These are phyloP conservation scores for Diadromus collaris DNA, from an alignment of 2,888 invertebrate genomes.

Conservation along the genomic window DNA sequence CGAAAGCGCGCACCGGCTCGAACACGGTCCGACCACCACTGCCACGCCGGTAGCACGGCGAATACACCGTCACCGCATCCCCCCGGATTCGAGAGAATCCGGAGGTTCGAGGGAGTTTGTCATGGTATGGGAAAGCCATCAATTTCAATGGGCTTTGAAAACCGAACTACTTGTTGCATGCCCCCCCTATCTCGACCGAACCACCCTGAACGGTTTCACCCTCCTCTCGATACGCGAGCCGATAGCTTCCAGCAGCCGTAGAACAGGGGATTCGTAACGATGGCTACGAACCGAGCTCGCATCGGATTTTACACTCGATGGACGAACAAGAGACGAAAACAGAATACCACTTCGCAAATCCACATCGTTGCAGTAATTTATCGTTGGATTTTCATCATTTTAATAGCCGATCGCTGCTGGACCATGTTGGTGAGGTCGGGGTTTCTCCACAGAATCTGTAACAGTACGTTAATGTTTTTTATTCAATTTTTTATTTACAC, in stretches of 20 bases:
- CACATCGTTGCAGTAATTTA: not conserved
- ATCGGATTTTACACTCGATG: not conserved
- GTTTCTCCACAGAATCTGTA: not conserved
- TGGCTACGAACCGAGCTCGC: slow-evolving; percentile 73
- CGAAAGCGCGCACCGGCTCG: slow-evolving; percentile 61
- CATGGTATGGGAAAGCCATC: slow-evolving; percentile 80
- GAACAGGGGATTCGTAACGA: slow-evolving; percentile 68
- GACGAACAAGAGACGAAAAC: slow-evolving; percentile 22
- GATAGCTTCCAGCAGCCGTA: slow-evolving; percentile 77
- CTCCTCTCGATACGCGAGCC: slow-evolving; percentile 80
- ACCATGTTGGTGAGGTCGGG: not conserved
- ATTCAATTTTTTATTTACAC: not conserved
- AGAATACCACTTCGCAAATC: not conserved
- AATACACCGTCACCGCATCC: slow-evolving; percentile 49
- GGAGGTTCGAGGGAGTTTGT: slow-evolving; percentile 69
- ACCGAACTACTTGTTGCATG: slow-evolving; percentile 80
- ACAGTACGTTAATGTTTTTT: not conserved
- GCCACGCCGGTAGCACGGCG: slow-evolving; percentile 45
- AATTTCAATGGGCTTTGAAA: slow-evolving; percentile 81
- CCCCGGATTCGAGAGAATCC: slow-evolving; percentile 55
- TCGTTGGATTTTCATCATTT: not conserved
- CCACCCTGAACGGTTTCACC: slow-evolving; percentile 76
- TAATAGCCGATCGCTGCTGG: not conserved
- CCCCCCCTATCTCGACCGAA: slow-evolving; percentile 65
- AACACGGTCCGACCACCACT: slow-evolving; percentile 53